phyloP scores from a whole-genome alignment of 2,888 invertebrate species.

The Parnassius glacialis region DNA sequence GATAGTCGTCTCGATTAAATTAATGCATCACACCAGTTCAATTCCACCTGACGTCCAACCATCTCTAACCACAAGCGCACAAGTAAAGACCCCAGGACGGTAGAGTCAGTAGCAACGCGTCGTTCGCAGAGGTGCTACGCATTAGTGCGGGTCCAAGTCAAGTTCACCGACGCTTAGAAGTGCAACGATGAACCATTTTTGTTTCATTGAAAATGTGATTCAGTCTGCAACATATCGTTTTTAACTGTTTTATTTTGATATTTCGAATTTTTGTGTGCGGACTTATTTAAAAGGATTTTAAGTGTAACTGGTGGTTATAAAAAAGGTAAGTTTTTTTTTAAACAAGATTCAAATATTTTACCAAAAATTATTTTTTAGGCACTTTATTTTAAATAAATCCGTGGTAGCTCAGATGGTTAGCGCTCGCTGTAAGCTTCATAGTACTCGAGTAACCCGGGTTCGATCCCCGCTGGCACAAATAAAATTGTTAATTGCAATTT shows the following conservation, averaged over 20 bases:
- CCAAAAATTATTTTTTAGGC: too few species aligned
- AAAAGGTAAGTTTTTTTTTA: conserved; percentile 25
- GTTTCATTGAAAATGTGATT: conserved; percentile 73
- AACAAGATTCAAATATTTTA: too few species aligned
- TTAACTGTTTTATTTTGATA: background rate
- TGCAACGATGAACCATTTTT: conserved; percentile 72
- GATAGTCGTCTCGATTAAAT: too few species aligned
- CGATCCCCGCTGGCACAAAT: too few species aligned
- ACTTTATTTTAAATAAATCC: too few species aligned
- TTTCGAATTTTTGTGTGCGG: conserved; percentile 33
- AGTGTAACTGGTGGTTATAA: conserved; percentile 31
- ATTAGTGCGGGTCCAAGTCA: background rate
- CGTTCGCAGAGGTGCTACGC: conserved; percentile 11
- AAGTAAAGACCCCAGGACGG: conserved; percentile 3
- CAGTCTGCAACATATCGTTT: conserved; percentile 51
- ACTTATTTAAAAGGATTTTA: conserved; percentile 33
- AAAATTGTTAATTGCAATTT: too few species aligned
- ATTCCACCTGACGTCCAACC: background rate
- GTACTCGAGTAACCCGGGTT: too few species aligned
- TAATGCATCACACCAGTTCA: background rate
- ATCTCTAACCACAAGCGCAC: background rate
- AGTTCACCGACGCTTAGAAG: conserved; percentile 7
- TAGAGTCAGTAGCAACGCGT: conserved; percentile 12
- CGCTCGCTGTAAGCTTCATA: too few species aligned
- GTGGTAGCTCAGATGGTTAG: too few species aligned